Conservation (phyloP, 2,888 invertebrate genomes). For the Brachyopa scutellaris region DNA sequence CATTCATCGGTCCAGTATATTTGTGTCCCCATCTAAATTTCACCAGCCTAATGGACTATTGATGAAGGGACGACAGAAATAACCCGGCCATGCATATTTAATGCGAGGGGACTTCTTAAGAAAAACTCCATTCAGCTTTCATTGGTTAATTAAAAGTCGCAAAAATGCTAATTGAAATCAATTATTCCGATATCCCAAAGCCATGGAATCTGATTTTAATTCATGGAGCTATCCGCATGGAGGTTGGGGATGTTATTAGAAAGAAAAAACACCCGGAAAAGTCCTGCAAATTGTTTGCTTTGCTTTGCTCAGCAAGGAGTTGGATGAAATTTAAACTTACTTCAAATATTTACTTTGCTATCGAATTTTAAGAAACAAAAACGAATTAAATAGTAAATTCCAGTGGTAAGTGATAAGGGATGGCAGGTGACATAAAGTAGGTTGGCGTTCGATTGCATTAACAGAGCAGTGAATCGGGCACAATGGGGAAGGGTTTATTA, state of each 20-base stretch:
- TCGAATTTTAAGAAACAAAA: conserved; percentile 37
- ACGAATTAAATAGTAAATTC: conserved; percentile 9
- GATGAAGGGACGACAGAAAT: conserved; percentile 54
- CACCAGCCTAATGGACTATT: conserved; percentile 61
- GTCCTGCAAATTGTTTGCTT: background rate
- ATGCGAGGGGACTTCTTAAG: conserved; percentile 23
- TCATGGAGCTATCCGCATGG: background rate
- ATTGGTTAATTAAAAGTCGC: conserved; percentile 58
- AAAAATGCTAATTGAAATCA: conserved; percentile 70
- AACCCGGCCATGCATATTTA: conserved; percentile 51
- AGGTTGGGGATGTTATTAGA: no score
- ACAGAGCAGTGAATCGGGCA: no score
- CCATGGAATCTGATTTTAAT: conserved; percentile 30
- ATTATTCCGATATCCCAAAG: conserved; percentile 62
- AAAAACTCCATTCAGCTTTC: conserved; percentile 35
- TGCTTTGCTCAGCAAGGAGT: background rate
- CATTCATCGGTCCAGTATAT: conserved; percentile 20
- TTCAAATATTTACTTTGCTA: conserved; percentile 48
- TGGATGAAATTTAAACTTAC: conserved; percentile 20
- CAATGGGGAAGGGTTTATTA: background rate
- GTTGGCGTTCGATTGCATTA: no score
- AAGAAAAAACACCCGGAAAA: no score
- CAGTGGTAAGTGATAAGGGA: background rate
- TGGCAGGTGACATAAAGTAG: background rate
- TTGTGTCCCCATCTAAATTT: conserved; percentile 27